phyloP scores from a whole-genome alignment of 2,888 invertebrate species.

The Thumatha senex region DNA sequence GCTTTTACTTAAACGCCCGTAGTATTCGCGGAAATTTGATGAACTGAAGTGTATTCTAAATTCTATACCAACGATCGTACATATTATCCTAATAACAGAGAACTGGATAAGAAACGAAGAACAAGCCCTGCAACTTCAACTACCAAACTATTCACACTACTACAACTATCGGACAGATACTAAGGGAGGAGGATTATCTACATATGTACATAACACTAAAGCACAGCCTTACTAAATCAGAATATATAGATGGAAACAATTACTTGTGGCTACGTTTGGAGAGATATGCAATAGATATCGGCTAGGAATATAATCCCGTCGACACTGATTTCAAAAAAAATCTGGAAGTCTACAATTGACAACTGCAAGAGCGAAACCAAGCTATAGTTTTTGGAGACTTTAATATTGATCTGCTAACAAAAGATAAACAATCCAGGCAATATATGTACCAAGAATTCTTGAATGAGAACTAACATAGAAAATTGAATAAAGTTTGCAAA shows the following conservation, averaged over 20 bases:
- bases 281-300: background rate
- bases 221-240: background rate
- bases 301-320: background rate
- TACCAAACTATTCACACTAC: background rate
- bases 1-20: background rate
- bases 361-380: too few species aligned
- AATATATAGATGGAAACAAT: background rate
- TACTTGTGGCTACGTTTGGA: background rate
- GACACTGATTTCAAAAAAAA: too few species aligned
- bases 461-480: too few species aligned
- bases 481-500: background rate
- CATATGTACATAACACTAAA: background rate
- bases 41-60: background rate
- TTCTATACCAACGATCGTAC: background rate
- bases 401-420: too few species aligned
- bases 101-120: background rate
- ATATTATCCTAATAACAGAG: background rate
- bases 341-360: too few species aligned
- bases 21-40: background rate
- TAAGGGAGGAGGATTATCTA: background rate
- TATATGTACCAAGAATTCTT: too few species aligned
- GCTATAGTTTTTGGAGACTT: too few species aligned
- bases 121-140: background rate
- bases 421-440: too few species aligned
- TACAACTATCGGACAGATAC: background rate